Evolutionary conservation across 2,113 vertebrate genomes (phyloP).

Genomic region (Oenanthe melanoleuca): DNA sequence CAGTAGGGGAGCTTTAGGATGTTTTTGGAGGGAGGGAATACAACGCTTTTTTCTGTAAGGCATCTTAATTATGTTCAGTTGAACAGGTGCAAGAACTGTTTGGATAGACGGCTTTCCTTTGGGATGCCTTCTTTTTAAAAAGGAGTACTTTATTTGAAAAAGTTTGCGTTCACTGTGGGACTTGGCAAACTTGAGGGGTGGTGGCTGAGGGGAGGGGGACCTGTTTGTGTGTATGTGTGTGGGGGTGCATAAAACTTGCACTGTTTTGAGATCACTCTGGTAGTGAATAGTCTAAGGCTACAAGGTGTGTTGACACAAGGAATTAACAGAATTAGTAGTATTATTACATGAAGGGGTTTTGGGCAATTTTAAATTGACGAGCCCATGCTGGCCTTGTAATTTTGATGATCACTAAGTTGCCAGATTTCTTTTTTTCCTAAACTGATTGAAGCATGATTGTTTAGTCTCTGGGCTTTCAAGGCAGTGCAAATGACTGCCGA

Average conservation of each 20-base stretch:
- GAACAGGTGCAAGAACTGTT: conserved; percentile 48
- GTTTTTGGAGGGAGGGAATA: not conserved
- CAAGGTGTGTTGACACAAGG: not conserved
- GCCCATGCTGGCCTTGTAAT: not conserved
- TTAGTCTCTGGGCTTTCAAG: not conserved
- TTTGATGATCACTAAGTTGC: not conserved
- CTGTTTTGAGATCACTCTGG: not conserved
- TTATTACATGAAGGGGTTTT: not conserved
- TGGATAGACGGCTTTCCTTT: not conserved
- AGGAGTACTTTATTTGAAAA: not conserved
- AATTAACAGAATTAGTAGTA: not conserved
- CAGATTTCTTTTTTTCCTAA: not conserved
- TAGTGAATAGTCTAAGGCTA: not conserved
- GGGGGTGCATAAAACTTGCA: not conserved
- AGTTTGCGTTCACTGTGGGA: not conserved
- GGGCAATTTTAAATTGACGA: not conserved
- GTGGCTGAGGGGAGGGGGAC: not conserved
- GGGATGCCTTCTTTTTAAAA: not conserved
- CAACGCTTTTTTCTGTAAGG: not conserved
- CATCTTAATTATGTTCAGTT: not conserved
- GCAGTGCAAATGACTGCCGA: not conserved
- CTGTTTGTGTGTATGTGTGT: not conserved
- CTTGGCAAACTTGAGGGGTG: not conserved
- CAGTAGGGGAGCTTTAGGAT: not conserved
- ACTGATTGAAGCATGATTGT: not conserved